Conservation (phyloP, 2,888 invertebrate genomes). For the Scaeva pyrastri region DNA sequence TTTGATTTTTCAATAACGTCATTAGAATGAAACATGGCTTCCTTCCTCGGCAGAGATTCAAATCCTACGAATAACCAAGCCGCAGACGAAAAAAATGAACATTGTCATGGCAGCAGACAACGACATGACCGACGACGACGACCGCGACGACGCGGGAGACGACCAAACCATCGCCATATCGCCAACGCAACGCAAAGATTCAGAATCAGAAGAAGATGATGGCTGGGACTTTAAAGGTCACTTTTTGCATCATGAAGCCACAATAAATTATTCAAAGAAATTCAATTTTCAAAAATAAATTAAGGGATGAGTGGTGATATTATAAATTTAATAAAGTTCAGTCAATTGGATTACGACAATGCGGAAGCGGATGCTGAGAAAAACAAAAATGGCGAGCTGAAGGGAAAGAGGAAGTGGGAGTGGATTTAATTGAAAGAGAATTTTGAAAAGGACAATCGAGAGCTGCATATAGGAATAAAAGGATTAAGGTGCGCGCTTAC, state of each 20-base stretch:
- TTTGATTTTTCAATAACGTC: constrained; percentile 72
- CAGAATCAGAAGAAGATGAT: not conserved
- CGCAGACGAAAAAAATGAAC: constrained; percentile 42
- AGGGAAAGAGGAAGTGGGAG: too few species aligned
- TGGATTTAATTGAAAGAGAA: not conserved
- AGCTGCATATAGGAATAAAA: too few species aligned
- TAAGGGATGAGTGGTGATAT: constrained; percentile 16
- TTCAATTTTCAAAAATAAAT: constrained; percentile 46
- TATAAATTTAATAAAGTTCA: constrained; percentile 28
- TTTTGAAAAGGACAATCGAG: not conserved
- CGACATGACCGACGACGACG: not conserved
- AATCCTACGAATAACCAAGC: constrained; percentile 16
- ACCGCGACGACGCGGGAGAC: not conserved
- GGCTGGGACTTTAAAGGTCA: constrained; percentile 8
- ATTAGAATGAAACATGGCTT: constrained; percentile 66
- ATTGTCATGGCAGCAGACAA: constrained; percentile 16
- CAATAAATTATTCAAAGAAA: constrained; percentile 65
- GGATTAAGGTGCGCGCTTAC: too few species aligned
- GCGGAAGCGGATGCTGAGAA: not conserved
- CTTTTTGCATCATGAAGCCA: constrained; percentile 51
- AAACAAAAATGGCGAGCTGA: not conserved
- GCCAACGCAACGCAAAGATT: not conserved
- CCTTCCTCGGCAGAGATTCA: constrained; percentile 35
- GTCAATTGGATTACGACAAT: constrained; percentile 34
- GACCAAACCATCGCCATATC: too few species aligned